Evolutionary conservation across 2,797 vertebrate genomes (phyloP), one percentile per base, ranked within the genome.

Genomic region (Myotis vivesi): DNA sequence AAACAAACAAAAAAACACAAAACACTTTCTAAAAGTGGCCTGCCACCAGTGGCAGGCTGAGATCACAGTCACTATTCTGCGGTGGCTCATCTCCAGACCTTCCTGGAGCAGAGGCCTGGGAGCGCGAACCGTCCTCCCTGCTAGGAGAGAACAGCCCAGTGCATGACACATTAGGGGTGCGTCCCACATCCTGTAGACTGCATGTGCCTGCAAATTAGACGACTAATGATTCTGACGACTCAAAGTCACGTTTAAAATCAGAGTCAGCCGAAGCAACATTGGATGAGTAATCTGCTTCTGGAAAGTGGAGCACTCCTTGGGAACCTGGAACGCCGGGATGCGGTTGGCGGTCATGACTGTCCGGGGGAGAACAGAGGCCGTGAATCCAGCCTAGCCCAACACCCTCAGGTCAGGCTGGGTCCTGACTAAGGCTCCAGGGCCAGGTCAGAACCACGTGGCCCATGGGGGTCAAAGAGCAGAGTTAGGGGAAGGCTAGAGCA

Each of bases 231-330:
- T 93, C 71, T 41, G 79, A 94, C 49, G 57, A 89, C 53, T 72
- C 51, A 71, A 36, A 83, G 55, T 95, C 83, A 84, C 2, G 7
- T 62, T 86, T 83, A 92, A 95, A 88, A 76, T 93, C 86, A 94
- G 57, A 89, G 59, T 89, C 73, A 93, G 62, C 91, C 68, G 2
- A 88, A 77, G 89, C 41, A 30, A 92, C 86, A 49, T 20, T 3
- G 4, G 55, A 53, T 90, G 89, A 89, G 51, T 87, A 68, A 89
- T 69, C 33, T 72, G 82, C 57, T 87, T 92, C 82, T 0, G 9
- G 92, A 91, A 85, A 22, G 6, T 20, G 33, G 68, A 66, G 9
- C 23, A 59, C 69, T 93, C 64, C 46, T 41, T 28, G 46, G 55
- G 68, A 95, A 80, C n/a, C 46, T 25, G 49, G 41, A 92, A 23